Percentiles rank a stretch among this genome's conserved stretches.
Conservation (phyloP, 2,113 vertebrate genomes). For the Callocephalon fimbriatum region DNA sequence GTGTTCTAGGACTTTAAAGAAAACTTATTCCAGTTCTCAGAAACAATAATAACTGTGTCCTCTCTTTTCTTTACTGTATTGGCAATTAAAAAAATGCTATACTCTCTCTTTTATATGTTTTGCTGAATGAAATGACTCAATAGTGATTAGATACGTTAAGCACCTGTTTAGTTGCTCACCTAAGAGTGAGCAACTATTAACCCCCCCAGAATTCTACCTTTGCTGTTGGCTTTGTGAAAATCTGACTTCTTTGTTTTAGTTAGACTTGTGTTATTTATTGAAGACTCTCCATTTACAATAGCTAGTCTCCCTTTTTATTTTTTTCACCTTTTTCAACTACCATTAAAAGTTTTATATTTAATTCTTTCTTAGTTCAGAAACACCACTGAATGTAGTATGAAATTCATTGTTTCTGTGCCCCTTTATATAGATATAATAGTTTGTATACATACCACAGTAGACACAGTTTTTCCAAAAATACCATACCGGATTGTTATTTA, state of each 20-base stretch:
- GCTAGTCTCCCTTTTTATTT: neutral
- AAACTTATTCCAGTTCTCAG: neutral
- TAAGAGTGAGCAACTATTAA: neutral
- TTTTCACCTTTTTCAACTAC: neutral
- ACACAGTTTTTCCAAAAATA: neutral
- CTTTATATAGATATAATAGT: neutral
- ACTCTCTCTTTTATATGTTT: neutral
- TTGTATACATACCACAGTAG: neutral
- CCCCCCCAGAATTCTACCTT: neutral
- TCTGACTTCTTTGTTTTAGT: neutral
- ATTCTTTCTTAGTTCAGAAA: neutral
- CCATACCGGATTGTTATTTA: neutral
- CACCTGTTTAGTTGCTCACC: neutral
- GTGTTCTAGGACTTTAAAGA: neutral
- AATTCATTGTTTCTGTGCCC: neutral
- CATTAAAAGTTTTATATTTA: neutral
- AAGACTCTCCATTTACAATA: neutral
- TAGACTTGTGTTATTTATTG: neutral
- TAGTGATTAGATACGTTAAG: neutral
- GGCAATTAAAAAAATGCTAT: neutral
- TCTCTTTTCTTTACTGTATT: neutral
- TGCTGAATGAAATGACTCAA: neutral
- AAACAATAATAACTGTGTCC: neutral
- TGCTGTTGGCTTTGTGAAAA: neutral
- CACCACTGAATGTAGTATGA: neutral